Evolutionary conservation across 1,140 invertebrate species (phyloP).

Genomic region (Nasonia giraulti): DNA sequence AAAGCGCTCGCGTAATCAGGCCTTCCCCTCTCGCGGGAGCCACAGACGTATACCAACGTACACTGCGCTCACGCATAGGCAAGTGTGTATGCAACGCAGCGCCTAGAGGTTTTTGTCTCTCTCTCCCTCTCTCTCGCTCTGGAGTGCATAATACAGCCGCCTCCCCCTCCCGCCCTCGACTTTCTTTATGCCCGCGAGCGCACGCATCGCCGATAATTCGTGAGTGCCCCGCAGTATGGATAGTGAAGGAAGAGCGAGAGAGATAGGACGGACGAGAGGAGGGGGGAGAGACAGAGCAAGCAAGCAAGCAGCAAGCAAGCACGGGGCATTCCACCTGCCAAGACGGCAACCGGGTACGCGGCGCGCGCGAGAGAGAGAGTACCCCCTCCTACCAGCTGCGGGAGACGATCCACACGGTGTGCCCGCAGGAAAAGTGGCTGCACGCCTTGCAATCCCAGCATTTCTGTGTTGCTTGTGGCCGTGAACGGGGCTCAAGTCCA

Average conservation of each 20-base stretch:
- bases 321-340: constrained; percentile 68
- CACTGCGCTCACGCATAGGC: neutral
- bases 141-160: neutral
- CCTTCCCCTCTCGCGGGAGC: constrained; percentile 1
- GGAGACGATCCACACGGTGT: constrained; percentile 53
- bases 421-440: constrained; percentile 71
- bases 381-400: constrained; percentile 29
- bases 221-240: constrained; percentile 10
- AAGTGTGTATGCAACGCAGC: neutral
- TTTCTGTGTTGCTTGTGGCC: constrained; percentile 72
- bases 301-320: neutral
- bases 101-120: constrained; percentile 37
- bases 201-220: constrained; percentile 48
- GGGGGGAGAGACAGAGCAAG: neutral
- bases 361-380: constrained; percentile 28
- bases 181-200: constrained; percentile 20
- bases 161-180: constrained; percentile 25
- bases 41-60: no score
- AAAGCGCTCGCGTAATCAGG: constrained; percentile 49
- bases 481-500: constrained; percentile 72
- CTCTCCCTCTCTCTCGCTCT: constrained; percentile 35
- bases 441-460: constrained; percentile 70
- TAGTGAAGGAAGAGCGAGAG: neutral
- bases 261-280: neutral
- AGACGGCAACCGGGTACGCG: constrained; percentile 39